Percentiles rank a stretch among this genome's conserved stretches.
Conservation (phyloP, 2,797 vertebrate species). For the Discoglossus pictus region DNA sequence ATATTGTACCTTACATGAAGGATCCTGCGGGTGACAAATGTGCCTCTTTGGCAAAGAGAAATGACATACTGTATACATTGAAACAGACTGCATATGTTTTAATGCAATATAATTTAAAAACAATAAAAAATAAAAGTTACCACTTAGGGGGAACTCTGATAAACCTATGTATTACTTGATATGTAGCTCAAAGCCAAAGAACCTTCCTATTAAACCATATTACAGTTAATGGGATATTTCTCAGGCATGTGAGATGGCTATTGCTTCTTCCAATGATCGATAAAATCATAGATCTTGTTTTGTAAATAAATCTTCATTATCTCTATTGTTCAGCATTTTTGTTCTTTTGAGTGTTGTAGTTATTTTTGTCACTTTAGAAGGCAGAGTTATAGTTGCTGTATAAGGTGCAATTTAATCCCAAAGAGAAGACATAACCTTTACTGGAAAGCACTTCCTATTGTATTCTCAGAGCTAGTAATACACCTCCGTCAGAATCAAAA, state of each 20-base stretch:
- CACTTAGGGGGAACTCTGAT: slow-evolving; percentile 16
- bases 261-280: slow-evolving; percentile 24
- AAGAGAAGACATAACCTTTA: neutral
- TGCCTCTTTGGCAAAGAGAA: neutral
- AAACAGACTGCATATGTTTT: neutral
- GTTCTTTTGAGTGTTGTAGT: too few relatives aligned
- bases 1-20: too few relatives aligned
- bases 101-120: slow-evolving; percentile 4
- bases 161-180: slow-evolving; percentile 29
- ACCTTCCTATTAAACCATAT: slow-evolving; percentile 10
- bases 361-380: too few relatives aligned
- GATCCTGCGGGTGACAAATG: slow-evolving; percentile 5
- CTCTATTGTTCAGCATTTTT: too few relatives aligned
- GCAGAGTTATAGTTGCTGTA: too few relatives aligned
- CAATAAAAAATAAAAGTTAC: slow-evolving; percentile 11
- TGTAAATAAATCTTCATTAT: slow-evolving; percentile 42
- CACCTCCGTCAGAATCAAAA: too few relatives aligned
- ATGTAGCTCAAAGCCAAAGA: slow-evolving; percentile 28
- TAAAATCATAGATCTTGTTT: slow-evolving; percentile 32
- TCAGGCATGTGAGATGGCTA: slow-evolving; percentile 16
- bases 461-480: too few relatives aligned
- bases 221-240: slow-evolving; percentile 34
- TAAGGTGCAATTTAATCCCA: neutral
- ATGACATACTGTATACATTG: neutral
- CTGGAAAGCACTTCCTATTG: neutral